Base-by-base conservation (phyloP, 2,113 vertebrate genomes). In the Cisticola juncidis region DNA sequence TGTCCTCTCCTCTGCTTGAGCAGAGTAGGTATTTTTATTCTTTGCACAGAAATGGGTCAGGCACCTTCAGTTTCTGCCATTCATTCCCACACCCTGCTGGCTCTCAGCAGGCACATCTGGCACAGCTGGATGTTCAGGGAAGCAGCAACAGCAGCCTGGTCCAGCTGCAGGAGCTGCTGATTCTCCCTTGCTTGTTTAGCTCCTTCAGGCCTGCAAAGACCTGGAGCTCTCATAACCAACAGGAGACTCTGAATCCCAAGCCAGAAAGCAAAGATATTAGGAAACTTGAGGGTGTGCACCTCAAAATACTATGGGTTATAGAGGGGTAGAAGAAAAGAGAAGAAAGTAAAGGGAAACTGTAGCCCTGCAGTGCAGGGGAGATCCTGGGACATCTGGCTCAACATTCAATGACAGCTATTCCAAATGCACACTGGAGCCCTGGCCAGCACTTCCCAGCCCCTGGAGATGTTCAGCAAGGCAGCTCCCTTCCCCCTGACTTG, bases 381-480 rank as follows among this genome's bases (percentile, higher is more conserved):
- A 40, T 21, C 11, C 14, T 10, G 42, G n/a, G 33, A n/a, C 14
- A 22, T 0, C 15, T 12, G n/a, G 47, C 38, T 33, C 7, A 70
- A 38, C 33, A 26, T 14, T 31, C 44, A 53, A 3, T 6, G 5
- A 5, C 28, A 28, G 19, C 35, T 42, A 3, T 5, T 61, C 40
- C 53, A 16, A 42, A 35, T 0, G 11, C 56, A 4, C 47, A 8
- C 33, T 0, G 1, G 8, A 25, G 73, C 12, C 50, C 48, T 44
- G 35, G 48, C 86, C 24, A 69, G 71, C 28, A 61, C 17, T 36
- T 20, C 36, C 51, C 66, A 56, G 0, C 20, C n/a, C 22, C 40
- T n/a, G 48, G 24, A 9, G 40, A 4, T 17, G 47, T 2, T 19
- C 17, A 71, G 51, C 21, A 73, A 80, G 54, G 33, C 2, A 6